Conservation (phyloP, 2,888 invertebrate species). For the Ischnura elegans region DNA sequence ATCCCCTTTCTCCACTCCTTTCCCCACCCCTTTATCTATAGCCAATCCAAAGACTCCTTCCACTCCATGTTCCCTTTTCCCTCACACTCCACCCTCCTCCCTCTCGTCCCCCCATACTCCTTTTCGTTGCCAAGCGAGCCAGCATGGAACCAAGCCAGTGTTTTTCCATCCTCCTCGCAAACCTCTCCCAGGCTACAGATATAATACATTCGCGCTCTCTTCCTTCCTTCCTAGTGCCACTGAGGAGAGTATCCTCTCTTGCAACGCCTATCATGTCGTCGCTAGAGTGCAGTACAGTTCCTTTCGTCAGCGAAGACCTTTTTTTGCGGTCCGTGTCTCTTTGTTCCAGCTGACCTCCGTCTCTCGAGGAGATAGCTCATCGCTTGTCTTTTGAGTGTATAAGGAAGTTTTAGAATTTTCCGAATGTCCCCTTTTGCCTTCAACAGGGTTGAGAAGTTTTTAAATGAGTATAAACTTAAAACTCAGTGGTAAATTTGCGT, state of each 20-base stretch:
- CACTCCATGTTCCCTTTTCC: neutral
- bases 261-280: neutral
- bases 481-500: neutral
- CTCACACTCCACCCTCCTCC: neutral
- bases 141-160: slow-evolving; percentile 57
- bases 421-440: too few species aligned
- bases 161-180: slow-evolving; percentile 6
- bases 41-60: neutral
- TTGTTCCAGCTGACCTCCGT: neutral
- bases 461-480: neutral
- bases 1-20: neutral
- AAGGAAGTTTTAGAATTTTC: too few species aligned
- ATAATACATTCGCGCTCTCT: neutral
- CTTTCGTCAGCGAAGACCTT: neutral
- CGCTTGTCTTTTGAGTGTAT: too few species aligned
- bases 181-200: too few species aligned
- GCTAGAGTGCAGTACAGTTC: neutral
- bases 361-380: neutral
- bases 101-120: neutral
- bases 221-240: neutral
- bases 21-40: neutral
- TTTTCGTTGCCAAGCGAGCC: slow-evolving; percentile 35
- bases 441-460: neutral
- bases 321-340: neutral
- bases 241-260: neutral